Percentiles rank a stretch among this genome's conserved stretches.
Conservation (phyloP, 2,113 vertebrate species). For the Sturnus vulgaris region DNA sequence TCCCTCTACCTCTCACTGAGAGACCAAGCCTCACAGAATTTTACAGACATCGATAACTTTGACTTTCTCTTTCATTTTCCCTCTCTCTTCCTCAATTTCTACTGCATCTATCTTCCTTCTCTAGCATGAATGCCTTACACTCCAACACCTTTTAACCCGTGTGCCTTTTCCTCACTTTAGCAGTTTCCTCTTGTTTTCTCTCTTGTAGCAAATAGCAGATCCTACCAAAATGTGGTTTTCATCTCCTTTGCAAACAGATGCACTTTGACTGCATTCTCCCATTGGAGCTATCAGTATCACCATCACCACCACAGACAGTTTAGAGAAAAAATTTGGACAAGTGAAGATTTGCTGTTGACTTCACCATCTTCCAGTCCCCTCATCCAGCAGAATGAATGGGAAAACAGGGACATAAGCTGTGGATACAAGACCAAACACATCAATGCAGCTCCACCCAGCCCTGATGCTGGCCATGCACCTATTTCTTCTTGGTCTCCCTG, state of each 20-base stretch:
- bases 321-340: background rate
- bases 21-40: background rate
- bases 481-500: background rate
- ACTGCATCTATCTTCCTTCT: background rate
- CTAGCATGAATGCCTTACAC: background rate
- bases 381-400: background rate
- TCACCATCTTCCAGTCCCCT: background rate
- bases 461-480: background rate
- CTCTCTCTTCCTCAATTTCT: background rate
- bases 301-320: background rate
- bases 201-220: background rate
- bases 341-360: background rate
- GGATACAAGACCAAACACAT: background rate
- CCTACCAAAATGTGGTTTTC: background rate
- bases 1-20: background rate
- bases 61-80: background rate
- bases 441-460: background rate
- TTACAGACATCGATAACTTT: background rate
- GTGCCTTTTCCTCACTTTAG: background rate
- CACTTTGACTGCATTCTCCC: background rate
- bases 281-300: background rate
- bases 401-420: background rate
- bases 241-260: background rate
- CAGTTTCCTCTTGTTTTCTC: background rate
- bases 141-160: background rate